Evolutionary conservation across 2,888 invertebrate genomes (phyloP), one percentile per base, ranked within the genome.

Genomic region (Dolichopus griseipennis): DNA sequence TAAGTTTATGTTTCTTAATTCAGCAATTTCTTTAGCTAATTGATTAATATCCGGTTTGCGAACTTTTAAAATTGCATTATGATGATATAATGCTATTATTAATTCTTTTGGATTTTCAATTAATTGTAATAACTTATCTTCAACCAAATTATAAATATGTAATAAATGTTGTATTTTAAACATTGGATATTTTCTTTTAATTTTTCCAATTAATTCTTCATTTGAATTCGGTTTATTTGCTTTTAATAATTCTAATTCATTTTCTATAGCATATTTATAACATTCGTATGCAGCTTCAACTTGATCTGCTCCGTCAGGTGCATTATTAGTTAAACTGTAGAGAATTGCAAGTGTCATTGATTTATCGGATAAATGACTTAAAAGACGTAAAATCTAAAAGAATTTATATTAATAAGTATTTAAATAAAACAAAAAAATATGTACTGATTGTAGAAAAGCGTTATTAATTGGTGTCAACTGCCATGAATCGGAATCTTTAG

Each of bases 211-310:
- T 22, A 77, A 75, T 22, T 79, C 79, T n/a, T 77, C 76, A 12
- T 64, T 34, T 12, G 70, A 69, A 68, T 70, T 27, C 64, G 74
- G 73, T 37, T 78, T 77, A 10, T 73, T 69, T 67, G 77, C 75
- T 8, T 70, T 75, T 20, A 72, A 68, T 33, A 75, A 67, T 1
- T 75, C 71, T 0, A 73, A 27, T 34, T 76, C 77, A 69, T 80
- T 72, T 62, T 77, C 72, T 20, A 76, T 66, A 0, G 77, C 77
- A 70, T 76, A 82, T 66, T 78, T 79, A 74, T 78, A 82, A 68
- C 82, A 81, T 69, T 81, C 81, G 65, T 75, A 76, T 1, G 78
- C 76, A 2, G 82, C 81, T 70, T 82, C 81, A 8, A 82, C 80
- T 72, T 80, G 79, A 75, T 82, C 82, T 1, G 78, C 80, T 0